These are phyloP conservation scores for Drosophila albomicans DNA, from an alignment of 1,140 invertebrate species.

Conservation along the genomic window DNA sequence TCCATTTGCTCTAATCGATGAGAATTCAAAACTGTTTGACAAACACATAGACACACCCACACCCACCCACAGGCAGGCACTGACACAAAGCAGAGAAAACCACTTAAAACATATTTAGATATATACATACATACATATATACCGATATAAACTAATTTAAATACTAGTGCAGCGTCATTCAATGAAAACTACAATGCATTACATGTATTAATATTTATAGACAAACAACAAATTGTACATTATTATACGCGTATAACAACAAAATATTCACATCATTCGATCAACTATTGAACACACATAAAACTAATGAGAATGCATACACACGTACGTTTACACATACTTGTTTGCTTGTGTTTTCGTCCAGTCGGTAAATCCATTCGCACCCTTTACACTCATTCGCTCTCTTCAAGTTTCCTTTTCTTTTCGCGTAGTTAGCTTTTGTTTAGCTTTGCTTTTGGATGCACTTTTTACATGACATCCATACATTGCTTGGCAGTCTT, in stretches of 20 bases:
- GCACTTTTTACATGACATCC: slow-evolving; percentile 60
- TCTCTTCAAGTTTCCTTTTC: slow-evolving; percentile 3
- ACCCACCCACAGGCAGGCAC: slow-evolving; percentile 2
- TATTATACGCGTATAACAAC: slow-evolving; percentile 63
- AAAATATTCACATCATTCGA: slow-evolving; percentile 54
- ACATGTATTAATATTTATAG: slow-evolving; percentile 67
- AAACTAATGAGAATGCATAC: slow-evolving; percentile 36
- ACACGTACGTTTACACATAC: slow-evolving; percentile 1
- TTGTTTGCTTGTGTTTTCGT: background rate
- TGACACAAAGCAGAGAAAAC: slow-evolving; percentile 5
- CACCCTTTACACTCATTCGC: background rate
- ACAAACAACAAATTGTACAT: slow-evolving; percentile 78
- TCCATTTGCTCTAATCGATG: slow-evolving; percentile 62
- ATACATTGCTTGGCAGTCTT: slow-evolving; percentile 3
- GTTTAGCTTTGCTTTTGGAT: slow-evolving; percentile 74
- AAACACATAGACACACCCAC: background rate
- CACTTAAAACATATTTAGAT: slow-evolving; percentile 31
- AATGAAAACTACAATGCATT: slow-evolving; percentile 60
- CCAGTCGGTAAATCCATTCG: background rate
- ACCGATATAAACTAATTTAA: slow-evolving; percentile 45
- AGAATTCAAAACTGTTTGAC: slow-evolving; percentile 49
- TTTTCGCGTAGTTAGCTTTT: slow-evolving; percentile 66
- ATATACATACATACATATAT: slow-evolving; percentile 56
- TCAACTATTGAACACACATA: slow-evolving; percentile 49
- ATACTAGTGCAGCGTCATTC: slow-evolving; percentile 74